Evolutionary conservation across 2,797 vertebrate genomes (phyloP).

Genomic region (Esox lucius): DNA sequence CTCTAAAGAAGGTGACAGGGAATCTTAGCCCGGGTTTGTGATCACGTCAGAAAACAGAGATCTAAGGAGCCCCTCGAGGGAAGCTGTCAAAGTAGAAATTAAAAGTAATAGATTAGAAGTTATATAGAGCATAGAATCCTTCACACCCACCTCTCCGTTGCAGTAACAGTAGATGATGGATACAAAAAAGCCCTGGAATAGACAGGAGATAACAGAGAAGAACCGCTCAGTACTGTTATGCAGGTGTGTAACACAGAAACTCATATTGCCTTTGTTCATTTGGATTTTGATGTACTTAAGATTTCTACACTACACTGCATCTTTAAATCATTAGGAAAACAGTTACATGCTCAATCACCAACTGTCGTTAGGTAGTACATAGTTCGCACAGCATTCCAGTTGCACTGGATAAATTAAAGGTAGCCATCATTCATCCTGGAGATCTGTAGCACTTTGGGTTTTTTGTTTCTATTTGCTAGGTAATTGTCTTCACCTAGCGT

Average conservation of each 20-base stretch:
- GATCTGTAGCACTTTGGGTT: no score
- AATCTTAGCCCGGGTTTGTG: neutral
- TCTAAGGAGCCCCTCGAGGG: neutral
- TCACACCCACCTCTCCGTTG: slow-evolving; percentile 86
- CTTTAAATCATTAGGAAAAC: no score
- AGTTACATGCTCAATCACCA: no score
- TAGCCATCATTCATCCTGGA: no score
- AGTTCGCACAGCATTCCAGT: neutral
- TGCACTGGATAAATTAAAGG: neutral
- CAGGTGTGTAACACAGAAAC: neutral
- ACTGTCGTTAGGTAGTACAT: neutral
- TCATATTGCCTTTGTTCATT: no score
- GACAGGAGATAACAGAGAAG: neutral
- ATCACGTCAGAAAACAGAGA: neutral
- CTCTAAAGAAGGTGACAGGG: neutral
- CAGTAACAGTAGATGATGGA: slow-evolving; percentile 92
- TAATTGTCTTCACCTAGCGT: no score
- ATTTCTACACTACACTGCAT: no score
- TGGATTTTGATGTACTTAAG: no score
- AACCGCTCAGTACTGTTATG: neutral
- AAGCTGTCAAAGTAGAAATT: neutral
- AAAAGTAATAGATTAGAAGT: neutral
- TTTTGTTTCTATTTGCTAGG: no score
- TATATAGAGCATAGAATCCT: neutral
- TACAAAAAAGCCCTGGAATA: slow-evolving; percentile 87